Conservation (phyloP, 2,888 invertebrate genomes). For the Smittia sp. region DNA sequence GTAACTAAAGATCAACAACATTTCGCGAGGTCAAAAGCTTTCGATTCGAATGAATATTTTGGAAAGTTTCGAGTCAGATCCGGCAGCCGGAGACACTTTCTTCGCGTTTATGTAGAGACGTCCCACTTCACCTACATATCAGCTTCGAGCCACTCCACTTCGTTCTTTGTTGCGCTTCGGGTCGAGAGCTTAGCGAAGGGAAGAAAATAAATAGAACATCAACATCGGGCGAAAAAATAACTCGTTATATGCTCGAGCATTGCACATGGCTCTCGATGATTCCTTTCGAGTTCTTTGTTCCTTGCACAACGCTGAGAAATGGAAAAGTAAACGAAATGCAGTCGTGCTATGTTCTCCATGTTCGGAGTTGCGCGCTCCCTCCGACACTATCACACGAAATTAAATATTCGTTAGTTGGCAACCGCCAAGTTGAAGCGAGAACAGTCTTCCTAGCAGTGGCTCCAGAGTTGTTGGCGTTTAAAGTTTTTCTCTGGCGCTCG, state of each 20-base stretch:
- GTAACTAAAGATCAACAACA: slow-evolving; percentile 31
- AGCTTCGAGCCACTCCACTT: background rate
- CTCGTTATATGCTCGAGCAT: background rate
- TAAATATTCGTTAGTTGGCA: no score
- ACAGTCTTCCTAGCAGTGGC: no score
- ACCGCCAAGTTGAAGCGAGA: no score
- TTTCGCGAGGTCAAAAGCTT: slow-evolving; percentile 31
- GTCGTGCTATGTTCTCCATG: background rate
- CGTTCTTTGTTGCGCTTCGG: slow-evolving; percentile 22
- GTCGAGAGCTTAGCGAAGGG: background rate
- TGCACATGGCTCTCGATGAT: slow-evolving; percentile 30
- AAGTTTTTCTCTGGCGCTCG: no score
- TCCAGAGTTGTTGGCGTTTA: no score
- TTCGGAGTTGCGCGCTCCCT: background rate
- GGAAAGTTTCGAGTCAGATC: no score
- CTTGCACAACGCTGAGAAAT: background rate
- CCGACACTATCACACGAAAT: background rate
- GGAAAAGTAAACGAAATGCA: background rate
- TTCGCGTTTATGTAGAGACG: background rate
- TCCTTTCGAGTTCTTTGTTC: slow-evolving; percentile 16
- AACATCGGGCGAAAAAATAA: background rate
- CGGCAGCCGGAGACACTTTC: background rate
- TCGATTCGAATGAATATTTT: no score
- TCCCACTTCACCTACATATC: slow-evolving; percentile 31
- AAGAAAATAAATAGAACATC: slow-evolving; percentile 34